Evolutionary conservation across 2,113 vertebrate species (phyloP).

Genomic region (Zosterops pallidus): DNA sequence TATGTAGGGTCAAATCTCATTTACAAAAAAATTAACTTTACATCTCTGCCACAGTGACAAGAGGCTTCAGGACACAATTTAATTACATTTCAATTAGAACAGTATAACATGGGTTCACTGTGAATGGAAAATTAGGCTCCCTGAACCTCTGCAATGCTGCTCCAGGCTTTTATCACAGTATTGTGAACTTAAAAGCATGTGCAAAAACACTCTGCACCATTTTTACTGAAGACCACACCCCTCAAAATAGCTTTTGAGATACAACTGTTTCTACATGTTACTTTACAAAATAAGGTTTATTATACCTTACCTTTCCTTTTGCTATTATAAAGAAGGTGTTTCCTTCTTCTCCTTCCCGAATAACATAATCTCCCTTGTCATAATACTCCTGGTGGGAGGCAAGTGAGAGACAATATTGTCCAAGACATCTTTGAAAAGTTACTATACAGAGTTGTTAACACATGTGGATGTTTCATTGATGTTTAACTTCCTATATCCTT

Average conservation of each 20-base stretch:
- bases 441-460: neutral
- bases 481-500: neutral
- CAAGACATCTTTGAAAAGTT: neutral
- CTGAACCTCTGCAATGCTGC: neutral
- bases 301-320: constrained; percentile 85
- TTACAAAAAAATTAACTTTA: neutral
- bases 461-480: neutral
- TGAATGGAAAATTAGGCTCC: neutral
- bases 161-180: neutral
- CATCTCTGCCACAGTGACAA: neutral
- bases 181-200: neutral
- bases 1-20: neutral
- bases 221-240: neutral
- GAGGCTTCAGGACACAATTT: neutral
- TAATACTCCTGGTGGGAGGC: constrained; percentile 82
- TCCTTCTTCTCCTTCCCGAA: constrained; percentile 91
- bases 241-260: neutral
- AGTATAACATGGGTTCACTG: neutral
- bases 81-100: neutral
- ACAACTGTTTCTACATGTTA: neutral
- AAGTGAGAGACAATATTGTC: neutral
- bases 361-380: constrained; percentile 91
- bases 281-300: neutral
- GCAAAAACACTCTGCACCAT: neutral
- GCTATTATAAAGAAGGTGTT: constrained; percentile 94